Evolutionary conservation across 2,797 vertebrate genomes (phyloP).

Genomic region (Syngnathus acus): DNA sequence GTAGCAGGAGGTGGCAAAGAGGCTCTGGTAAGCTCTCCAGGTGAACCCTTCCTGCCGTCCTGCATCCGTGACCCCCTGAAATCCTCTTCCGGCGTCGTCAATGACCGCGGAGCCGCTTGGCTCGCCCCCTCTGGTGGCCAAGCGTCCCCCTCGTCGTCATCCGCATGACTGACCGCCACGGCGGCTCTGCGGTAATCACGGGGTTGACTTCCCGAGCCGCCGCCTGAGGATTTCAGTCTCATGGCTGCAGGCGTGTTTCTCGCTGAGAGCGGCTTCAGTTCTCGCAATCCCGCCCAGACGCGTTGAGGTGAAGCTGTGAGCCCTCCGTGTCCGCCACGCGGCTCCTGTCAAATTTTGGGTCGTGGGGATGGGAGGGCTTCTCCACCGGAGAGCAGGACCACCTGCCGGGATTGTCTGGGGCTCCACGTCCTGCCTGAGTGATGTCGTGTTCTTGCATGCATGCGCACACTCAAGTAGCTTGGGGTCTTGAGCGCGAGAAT

Average conservation of each 20-base stretch:
- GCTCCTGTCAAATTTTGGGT: not conserved
- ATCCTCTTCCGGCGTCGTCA: constrained; percentile 30
- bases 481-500: constrained; percentile 16
- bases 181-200: not conserved
- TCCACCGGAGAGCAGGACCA: constrained; percentile 6
- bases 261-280: constrained; percentile 3
- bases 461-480: constrained; percentile 9
- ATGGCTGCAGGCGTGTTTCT: constrained; percentile 29
- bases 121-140: not conserved
- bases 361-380: not conserved
- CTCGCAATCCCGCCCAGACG: not conserved
- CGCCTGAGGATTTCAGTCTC: constrained; percentile 28
- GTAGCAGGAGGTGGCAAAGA: constrained; percentile 67
- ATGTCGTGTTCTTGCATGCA: not conserved
- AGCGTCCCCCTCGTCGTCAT: not conserved
- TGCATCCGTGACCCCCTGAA: constrained; percentile 40
- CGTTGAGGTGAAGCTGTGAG: not conserved
- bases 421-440: constrained; percentile 1
- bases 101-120: too few relatives aligned
- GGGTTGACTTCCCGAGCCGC: not conserved
- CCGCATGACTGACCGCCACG: not conserved
- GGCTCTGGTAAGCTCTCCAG: constrained; percentile 68
- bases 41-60: constrained; percentile 41
- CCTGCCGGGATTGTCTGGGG: not conserved
- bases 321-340: not conserved